phyloP scores from a whole-genome alignment of 2,888 invertebrate species.

The Tetanocera ferruginea region DNA sequence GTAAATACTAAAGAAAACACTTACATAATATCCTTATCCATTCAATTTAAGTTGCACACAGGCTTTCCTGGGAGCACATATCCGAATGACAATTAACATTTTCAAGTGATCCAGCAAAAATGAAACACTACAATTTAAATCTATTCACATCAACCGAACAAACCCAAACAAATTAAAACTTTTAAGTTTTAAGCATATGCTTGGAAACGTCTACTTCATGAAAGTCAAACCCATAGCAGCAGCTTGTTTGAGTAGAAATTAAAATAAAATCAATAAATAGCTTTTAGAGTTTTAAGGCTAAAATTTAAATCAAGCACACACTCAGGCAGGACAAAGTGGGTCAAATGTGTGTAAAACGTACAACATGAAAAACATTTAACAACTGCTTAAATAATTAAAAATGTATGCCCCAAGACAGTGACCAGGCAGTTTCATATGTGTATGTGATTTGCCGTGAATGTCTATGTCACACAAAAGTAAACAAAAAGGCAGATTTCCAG shows the following conservation, averaged over 20 bases:
- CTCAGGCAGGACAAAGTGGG: background rate
- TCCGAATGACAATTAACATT: conserved; percentile 20
- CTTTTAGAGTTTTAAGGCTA: background rate
- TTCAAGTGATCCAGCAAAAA: conserved; percentile 5
- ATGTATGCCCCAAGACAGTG: background rate
- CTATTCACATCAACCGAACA: background rate
- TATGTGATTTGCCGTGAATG: too few relatives aligned
- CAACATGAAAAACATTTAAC: conserved; percentile 31
- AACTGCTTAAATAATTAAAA: conserved; percentile 32
- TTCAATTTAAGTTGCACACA: background rate
- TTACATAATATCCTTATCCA: too few relatives aligned
- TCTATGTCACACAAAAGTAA: too few relatives aligned
- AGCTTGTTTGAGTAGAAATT: background rate
- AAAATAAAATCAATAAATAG: conserved; percentile 25
- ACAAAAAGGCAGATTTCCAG: too few relatives aligned
- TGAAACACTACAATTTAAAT: background rate
- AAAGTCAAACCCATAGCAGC: too few relatives aligned
- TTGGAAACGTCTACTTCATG: too few relatives aligned
- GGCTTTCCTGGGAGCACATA: conserved; percentile 6
- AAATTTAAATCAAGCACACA: background rate
- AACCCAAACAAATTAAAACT: too few relatives aligned
- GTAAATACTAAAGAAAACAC: too few relatives aligned
- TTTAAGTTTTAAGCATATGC: too few relatives aligned
- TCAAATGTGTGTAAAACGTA: background rate
- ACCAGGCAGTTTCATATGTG: background rate